Evolutionary conservation across 2,888 invertebrate genomes (phyloP).

Genomic region (Zaprionus obscuricornis): DNA sequence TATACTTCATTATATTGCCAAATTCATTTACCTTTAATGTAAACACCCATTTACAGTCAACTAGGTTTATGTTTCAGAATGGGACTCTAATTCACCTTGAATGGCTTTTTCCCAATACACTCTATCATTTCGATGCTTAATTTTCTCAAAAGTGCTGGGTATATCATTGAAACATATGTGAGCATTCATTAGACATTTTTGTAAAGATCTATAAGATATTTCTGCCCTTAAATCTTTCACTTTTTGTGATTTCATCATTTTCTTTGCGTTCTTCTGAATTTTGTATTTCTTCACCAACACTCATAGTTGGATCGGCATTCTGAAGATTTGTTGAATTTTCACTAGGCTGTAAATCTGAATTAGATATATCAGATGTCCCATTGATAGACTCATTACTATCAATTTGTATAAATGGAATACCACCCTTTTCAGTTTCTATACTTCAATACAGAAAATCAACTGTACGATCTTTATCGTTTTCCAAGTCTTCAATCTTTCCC

Average conservation of each 20-base stretch:
- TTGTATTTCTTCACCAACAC: background rate
- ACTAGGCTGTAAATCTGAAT: too few relatives aligned
- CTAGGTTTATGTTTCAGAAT: slow-evolving; percentile 19
- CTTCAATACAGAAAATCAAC: too few relatives aligned
- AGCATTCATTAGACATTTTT: slow-evolving; percentile 19
- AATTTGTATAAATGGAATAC: too few relatives aligned
- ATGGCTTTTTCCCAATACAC: slow-evolving; percentile 11
- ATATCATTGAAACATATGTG: slow-evolving; percentile 19
- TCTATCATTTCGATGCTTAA: slow-evolving; percentile 2
- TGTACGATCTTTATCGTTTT: background rate
- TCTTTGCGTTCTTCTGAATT: background rate
- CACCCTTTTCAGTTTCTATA: too few relatives aligned
- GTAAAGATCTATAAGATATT: slow-evolving; percentile 15
- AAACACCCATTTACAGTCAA: slow-evolving; percentile 54
- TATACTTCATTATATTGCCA: slow-evolving; percentile 15
- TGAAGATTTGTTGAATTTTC: background rate
- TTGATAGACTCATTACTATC: too few relatives aligned
- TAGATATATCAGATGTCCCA: too few relatives aligned
- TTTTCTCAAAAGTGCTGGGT: slow-evolving; percentile 22
- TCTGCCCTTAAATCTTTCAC: slow-evolving; percentile 27
- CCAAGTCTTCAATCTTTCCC: slow-evolving; percentile 5
- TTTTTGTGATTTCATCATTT: slow-evolving; percentile 13
- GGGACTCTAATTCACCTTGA: slow-evolving; percentile 5
- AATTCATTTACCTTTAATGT: slow-evolving; percentile 46
- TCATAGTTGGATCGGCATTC: slow-evolving; percentile 12